Conservation (phyloP, 30 jellyfish, hydroid and myxozoan genomes). For the Phacellophora camtschatica region DNA sequence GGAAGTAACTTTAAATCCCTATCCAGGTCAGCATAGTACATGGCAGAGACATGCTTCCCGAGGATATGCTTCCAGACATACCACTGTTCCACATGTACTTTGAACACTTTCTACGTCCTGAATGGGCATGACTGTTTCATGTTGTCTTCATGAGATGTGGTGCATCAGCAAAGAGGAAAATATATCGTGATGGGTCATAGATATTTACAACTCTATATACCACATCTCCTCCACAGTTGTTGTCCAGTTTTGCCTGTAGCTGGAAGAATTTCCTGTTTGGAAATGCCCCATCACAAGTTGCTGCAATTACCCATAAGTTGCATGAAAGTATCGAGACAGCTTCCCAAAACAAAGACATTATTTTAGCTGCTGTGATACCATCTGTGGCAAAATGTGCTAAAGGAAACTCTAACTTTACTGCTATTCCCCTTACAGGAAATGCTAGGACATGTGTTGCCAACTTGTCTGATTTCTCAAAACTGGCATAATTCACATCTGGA, state of each 20-base stretch:
- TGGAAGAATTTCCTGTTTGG: conserved; percentile 30
- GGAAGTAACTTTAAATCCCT: conserved; percentile 60
- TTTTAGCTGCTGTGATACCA: conserved; percentile 8
- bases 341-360: conserved; percentile 50
- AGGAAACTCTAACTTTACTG: conserved; percentile 9
- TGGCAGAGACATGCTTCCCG: too few relatives aligned
- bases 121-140: conserved; percentile 18
- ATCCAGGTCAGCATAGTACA: conserved; percentile 60
- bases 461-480: conserved; percentile 14
- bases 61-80: too few relatives aligned
- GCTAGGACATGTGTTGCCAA: conserved; percentile 53
- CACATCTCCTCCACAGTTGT: not conserved
- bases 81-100: conserved; percentile 82
- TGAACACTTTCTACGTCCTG: conserved; percentile 32
- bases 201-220: not conserved
- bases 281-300: conserved; percentile 48
- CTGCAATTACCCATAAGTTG: conserved; percentile 33
- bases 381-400: conserved; percentile 36
- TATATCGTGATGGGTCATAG: conserved; percentile 6
- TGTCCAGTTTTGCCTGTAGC: not conserved
- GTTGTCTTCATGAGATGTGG: conserved; percentile 60
- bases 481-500: conserved; percentile 41
- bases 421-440: conserved; percentile 25
- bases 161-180: conserved; percentile 39
- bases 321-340: conserved; percentile 47